These are phyloP conservation scores for Patella caerulea DNA, from an alignment of 2,888 invertebrate genomes.

Conservation along the genomic window DNA sequence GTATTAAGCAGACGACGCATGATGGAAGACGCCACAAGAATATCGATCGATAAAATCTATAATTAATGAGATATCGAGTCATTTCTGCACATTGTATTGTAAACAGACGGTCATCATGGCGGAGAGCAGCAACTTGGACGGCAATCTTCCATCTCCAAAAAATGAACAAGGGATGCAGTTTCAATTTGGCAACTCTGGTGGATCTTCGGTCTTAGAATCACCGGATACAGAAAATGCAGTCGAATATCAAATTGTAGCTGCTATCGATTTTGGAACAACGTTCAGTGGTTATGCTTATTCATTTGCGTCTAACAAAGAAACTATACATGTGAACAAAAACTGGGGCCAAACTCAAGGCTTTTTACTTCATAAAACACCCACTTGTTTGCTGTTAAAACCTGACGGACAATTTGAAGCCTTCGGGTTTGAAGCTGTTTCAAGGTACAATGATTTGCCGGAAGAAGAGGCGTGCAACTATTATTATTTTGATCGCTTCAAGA, in stretches of 20 bases:
- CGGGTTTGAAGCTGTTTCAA: constrained; percentile 63
- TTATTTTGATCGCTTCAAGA: constrained; percentile 64
- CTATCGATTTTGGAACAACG: constrained; percentile 65
- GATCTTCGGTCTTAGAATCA: constrained; percentile 29
- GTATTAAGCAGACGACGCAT: background rate
- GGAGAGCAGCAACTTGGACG: constrained; percentile 1
- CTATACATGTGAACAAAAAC: constrained; percentile 63
- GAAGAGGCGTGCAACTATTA: constrained; percentile 59
- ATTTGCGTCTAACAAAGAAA: constrained; percentile 55
- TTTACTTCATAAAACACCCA: constrained; percentile 63
- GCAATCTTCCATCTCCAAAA: constrained; percentile 22
- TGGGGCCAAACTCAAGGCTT: constrained; percentile 67
- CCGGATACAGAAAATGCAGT: constrained; percentile 37
- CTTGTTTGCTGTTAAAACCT: constrained; percentile 59
- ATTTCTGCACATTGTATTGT: constrained; percentile 1
- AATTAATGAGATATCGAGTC: background rate
- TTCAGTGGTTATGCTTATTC: constrained; percentile 66
- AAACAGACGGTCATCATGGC: constrained; percentile 18
- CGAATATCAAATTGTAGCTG: constrained; percentile 60
- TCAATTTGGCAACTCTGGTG: constrained; percentile 13
- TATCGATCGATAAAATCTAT: background rate
- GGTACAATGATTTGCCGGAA: constrained; percentile 59
- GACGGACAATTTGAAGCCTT: constrained; percentile 62
- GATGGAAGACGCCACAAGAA: too few species aligned
- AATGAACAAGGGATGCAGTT: constrained; percentile 6